Conservation (phyloP, 2,888 invertebrate species). For the Sericinus montela region DNA sequence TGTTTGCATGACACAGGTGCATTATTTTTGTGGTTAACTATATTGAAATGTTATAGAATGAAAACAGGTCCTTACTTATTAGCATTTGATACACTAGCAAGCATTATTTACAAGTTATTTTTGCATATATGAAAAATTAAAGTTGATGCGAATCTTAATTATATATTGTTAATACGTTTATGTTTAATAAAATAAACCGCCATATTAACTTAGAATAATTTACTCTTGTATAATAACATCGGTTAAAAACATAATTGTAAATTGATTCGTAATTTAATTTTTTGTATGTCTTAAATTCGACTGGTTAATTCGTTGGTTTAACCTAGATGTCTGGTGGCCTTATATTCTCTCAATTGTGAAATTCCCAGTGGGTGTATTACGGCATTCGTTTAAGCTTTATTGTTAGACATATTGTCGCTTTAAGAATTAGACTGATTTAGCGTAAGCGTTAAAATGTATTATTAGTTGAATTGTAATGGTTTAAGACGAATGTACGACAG, state of each 20-base stretch:
- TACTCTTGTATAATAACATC: slow-evolving; percentile 32
- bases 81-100: slow-evolving; percentile 8
- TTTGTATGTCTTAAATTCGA: slow-evolving; percentile 30
- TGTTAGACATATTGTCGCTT: slow-evolving; percentile 74
- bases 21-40: slow-evolving; percentile 65
- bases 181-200: slow-evolving; percentile 36
- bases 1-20: slow-evolving; percentile 60
- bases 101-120: slow-evolving; percentile 10
- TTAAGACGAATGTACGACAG: slow-evolving; percentile 57
- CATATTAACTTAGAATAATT: slow-evolving; percentile 49
- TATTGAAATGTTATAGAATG: slow-evolving; percentile 45
- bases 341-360: slow-evolving; percentile 47
- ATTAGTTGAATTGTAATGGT: slow-evolving; percentile 64
- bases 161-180: slow-evolving; percentile 18
- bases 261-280: slow-evolving; percentile 24
- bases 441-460: slow-evolving; percentile 74
- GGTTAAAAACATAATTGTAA: slow-evolving; percentile 29
- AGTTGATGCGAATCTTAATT: not conserved
- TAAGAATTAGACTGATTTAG: slow-evolving; percentile 80
- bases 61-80: slow-evolving; percentile 18
- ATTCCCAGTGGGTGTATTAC: slow-evolving; percentile 69
- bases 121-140: not conserved
- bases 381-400: slow-evolving; percentile 73
- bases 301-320: slow-evolving; percentile 37
- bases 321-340: slow-evolving; percentile 59